Percentiles rank a stretch among this genome's conserved stretches.
Conservation (phyloP, 2,888 invertebrate genomes). For the Nasonia oneida region DNA sequence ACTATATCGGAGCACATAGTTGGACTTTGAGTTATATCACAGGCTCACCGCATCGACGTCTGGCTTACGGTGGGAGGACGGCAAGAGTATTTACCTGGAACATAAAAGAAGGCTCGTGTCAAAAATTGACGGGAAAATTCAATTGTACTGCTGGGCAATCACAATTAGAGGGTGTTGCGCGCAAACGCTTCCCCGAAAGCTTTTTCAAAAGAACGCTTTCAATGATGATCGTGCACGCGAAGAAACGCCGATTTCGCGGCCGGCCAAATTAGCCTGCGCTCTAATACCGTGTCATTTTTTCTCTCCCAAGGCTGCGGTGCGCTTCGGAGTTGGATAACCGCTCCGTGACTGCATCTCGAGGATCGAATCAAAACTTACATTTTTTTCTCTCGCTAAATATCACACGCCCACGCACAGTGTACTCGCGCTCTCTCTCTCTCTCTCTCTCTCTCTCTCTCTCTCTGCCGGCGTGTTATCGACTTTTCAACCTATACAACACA, state of each 20-base stretch:
- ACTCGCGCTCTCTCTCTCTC: background rate
- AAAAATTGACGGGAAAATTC: background rate
- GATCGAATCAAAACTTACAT: no score
- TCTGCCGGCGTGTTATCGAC: slow-evolving; percentile 1
- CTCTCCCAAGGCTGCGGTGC: background rate
- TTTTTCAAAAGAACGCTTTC: background rate
- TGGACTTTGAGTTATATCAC: background rate
- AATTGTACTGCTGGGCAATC: background rate
- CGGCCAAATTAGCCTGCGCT: background rate
- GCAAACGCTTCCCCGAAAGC: background rate
- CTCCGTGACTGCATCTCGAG: background rate
- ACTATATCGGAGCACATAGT: background rate
- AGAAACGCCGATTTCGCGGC: background rate
- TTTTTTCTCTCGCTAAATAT: background rate
- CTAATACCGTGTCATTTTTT: background rate
- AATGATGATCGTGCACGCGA: background rate
- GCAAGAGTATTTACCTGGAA: slow-evolving; percentile 31
- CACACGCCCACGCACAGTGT: background rate
- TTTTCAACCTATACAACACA: background rate
- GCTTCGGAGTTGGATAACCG: background rate
- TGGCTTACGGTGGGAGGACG: background rate
- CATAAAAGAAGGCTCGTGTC: background rate
- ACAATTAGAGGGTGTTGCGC: background rate
- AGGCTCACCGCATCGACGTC: background rate
- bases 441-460: background rate